phyloP scores from a whole-genome alignment of 37 sponge, comb jelly and placozoan genomes.

The Mnemiopsis leidyi region DNA sequence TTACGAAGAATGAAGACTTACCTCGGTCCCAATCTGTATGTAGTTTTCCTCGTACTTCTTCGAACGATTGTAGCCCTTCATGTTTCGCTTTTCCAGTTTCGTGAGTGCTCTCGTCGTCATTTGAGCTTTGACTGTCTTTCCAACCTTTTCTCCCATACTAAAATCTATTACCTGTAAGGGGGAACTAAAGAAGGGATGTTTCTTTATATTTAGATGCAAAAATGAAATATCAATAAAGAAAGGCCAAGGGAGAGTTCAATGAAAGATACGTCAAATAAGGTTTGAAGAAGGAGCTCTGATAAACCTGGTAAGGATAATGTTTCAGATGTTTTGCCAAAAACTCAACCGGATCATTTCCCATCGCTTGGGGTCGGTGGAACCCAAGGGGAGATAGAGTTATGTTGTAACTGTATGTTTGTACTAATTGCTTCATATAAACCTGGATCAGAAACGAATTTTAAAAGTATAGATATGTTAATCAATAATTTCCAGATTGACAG shows the following conservation, averaged over 20 bases:
- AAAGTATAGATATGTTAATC: too few relatives aligned
- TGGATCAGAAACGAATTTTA: background rate
- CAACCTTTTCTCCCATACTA: background rate
- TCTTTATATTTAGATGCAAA: too few relatives aligned
- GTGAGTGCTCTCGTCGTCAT: background rate
- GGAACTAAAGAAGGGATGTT: too few relatives aligned
- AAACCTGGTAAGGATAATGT: constrained; percentile 22
- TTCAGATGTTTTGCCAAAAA: background rate
- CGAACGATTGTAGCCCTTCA: background rate
- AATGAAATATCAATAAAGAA: too few relatives aligned
- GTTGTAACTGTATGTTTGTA: background rate
- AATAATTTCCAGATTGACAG: too few relatives aligned
- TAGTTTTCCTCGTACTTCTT: background rate
- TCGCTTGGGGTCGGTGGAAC: background rate
- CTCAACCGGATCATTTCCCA: background rate
- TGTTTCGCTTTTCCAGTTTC: background rate
- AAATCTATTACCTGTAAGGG: background rate
- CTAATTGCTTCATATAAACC: background rate
- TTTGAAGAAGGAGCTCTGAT: too few relatives aligned
- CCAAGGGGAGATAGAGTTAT: background rate
- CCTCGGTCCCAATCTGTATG: constrained; percentile 25
- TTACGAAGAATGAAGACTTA: background rate
- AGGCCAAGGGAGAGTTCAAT: too few relatives aligned
- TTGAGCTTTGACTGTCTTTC: background rate
- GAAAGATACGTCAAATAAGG: too few relatives aligned